A percentile compares a stretch with the other conserved stretches of the same genome.
Conservation (phyloP, 2,797 vertebrate species). For the Meriones psammophilus region DNA sequence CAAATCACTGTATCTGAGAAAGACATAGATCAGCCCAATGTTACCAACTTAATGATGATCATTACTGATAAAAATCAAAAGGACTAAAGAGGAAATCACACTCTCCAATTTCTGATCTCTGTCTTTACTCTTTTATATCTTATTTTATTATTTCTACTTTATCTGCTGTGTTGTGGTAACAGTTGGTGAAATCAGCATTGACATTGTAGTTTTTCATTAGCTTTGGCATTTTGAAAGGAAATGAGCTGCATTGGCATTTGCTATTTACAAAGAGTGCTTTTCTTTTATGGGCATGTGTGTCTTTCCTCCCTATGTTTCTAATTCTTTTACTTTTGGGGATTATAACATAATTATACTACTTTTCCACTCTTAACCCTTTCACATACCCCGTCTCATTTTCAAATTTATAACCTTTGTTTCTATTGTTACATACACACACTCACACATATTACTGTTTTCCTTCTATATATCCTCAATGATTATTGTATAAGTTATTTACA, state of each 20-base stretch:
- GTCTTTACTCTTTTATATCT: background rate
- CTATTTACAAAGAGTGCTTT: background rate
- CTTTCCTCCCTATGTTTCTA: background rate
- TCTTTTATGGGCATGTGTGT: background rate
- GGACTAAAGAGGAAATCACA: background rate
- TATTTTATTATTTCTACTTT: background rate
- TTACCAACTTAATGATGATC: background rate
- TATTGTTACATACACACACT: background rate
- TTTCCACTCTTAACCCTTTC: background rate
- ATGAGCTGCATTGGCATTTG: background rate
- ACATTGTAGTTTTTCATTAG: background rate
- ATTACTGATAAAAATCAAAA: background rate
- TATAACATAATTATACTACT: background rate
- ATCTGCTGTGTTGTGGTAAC: background rate
- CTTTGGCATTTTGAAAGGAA: background rate
- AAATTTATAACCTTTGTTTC: background rate
- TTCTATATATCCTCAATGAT: background rate
- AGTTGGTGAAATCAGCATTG: background rate
- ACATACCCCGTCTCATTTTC: background rate
- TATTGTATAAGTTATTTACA: background rate
- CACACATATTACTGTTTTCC: background rate
- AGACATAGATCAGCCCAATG: background rate
- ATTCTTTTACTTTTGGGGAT: background rate
- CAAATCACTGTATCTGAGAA: background rate
- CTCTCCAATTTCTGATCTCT: background rate